Evolutionary conservation across 1,140 invertebrate species (phyloP).

Genomic region (Anoplophora glabripennis): DNA sequence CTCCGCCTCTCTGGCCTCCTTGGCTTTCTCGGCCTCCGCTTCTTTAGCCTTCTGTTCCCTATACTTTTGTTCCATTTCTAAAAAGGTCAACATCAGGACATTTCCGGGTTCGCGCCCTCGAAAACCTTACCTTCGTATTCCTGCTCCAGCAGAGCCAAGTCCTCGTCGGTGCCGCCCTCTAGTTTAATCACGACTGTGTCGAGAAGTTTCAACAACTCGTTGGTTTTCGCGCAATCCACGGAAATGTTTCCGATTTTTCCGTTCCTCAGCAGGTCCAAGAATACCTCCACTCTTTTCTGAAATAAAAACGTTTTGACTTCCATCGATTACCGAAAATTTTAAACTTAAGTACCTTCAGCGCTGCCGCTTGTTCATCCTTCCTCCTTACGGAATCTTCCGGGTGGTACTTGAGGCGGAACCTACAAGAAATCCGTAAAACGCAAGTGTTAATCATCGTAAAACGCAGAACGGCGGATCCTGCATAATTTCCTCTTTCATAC

Average conservation of each 20-base stretch:
- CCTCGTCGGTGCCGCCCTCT: slow-evolving; percentile 95
- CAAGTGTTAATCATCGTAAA: not conserved
- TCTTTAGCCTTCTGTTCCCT: slow-evolving; percentile 48
- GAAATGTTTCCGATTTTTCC: slow-evolving; percentile 73
- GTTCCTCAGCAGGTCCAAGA: slow-evolving; percentile 77
- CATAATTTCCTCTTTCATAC: slow-evolving; percentile 5
- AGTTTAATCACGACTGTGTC: slow-evolving; percentile 96
- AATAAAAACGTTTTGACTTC: slow-evolving; percentile 9
- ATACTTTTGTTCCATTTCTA: slow-evolving; percentile 49
- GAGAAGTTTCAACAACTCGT: slow-evolving; percentile 81
- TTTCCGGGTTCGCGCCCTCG: not conserved
- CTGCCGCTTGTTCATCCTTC: slow-evolving; percentile 80
- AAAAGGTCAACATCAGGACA: slow-evolving; percentile 11
- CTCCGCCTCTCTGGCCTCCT: slow-evolving; percentile 28
- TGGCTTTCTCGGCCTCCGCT: slow-evolving; percentile 44
- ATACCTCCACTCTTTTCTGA: slow-evolving; percentile 86
- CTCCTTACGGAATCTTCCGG: slow-evolving; percentile 92
- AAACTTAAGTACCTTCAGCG: slow-evolving; percentile 67
- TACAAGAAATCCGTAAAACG: slow-evolving; percentile 51
- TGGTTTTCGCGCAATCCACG: slow-evolving; percentile 85
- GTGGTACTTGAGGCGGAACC: slow-evolving; percentile 99
- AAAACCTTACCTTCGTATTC: slow-evolving; percentile 43
- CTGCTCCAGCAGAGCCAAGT: slow-evolving; percentile 78
- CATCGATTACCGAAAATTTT: slow-evolving; percentile 6
- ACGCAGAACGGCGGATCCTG: not conserved